Percentiles rank a stretch among this genome's conserved stretches.
Evolutionary conservation across 2,113 vertebrate species (phyloP).

Genomic region (Artemisiospiza belli): DNA sequence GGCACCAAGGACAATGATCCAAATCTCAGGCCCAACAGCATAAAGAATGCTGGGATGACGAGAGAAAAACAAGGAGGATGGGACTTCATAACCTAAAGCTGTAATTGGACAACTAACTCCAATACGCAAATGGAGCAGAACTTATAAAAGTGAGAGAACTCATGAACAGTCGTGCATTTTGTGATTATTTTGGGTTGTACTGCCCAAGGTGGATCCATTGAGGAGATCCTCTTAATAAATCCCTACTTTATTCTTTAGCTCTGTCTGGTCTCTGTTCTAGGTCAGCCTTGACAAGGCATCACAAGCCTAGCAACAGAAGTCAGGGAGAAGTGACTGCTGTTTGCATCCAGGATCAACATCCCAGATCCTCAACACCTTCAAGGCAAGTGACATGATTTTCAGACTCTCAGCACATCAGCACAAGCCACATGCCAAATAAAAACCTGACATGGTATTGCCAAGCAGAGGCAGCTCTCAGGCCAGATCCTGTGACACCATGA

Average conservation of each 20-base stretch:
- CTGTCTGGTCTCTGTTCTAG: background rate
- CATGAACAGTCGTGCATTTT: fast-evolving
- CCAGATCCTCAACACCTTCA: background rate
- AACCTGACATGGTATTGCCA: background rate
- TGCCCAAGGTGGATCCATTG: background rate
- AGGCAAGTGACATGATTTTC: background rate
- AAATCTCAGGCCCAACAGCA: background rate
- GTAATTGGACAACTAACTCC: fast-evolving
- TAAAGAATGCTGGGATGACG: background rate
- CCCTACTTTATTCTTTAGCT: background rate
- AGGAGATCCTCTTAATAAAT: background rate
- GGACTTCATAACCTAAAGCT: fast-evolving
- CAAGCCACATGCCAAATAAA: fast-evolving
- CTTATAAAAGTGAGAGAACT: background rate
- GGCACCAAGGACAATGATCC: background rate
- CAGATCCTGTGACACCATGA: background rate
- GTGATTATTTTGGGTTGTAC: background rate
- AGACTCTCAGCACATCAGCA: background rate
- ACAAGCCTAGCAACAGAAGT: background rate
- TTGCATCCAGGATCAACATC: background rate
- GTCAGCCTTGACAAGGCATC: background rate
- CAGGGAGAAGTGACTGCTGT: fast-evolving
- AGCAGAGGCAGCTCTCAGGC: background rate
- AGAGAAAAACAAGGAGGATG: background rate
- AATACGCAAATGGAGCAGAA: background rate